phyloP scores from a whole-genome alignment of 2,113 vertebrate genomes.

The Bos javanicus region DNA sequence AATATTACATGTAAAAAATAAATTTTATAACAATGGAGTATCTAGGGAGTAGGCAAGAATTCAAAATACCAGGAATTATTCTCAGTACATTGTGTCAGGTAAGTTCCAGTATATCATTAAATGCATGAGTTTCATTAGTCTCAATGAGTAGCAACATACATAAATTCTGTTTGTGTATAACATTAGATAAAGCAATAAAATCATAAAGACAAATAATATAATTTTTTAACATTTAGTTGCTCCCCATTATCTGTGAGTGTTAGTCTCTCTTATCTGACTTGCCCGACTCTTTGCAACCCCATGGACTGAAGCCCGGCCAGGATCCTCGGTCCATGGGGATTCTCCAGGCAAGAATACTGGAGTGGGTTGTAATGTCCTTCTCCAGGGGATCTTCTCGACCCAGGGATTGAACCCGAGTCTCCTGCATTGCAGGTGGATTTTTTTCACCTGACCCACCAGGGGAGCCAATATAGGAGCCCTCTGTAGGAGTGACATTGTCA shows the following conservation, averaged over 20 bases:
- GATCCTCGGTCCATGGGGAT: neutral
- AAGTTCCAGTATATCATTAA: neutral
- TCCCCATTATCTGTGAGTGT: neutral
- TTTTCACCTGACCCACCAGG: neutral
- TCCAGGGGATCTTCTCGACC: neutral
- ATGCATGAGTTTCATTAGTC: neutral
- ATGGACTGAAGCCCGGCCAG: rapidly evolving
- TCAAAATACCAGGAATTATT: neutral
- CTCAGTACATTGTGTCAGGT: neutral
- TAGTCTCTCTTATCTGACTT: neutral
- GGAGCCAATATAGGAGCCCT: neutral
- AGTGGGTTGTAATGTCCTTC: neutral
- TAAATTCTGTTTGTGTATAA: neutral
- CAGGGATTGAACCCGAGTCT: neutral
- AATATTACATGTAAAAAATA: neutral
- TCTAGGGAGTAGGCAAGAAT: neutral
- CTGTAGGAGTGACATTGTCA: neutral
- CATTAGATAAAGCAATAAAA: neutral
- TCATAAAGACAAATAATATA: neutral
- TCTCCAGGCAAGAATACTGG: neutral
- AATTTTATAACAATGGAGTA: neutral
- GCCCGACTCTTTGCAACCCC: neutral
- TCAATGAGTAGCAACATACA: neutral
- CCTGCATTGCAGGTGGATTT: neutral
- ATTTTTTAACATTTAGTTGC: neutral